phyloP scores from a whole-genome alignment of 2,113 vertebrate genomes.

The Tachysurus vachellii region DNA sequence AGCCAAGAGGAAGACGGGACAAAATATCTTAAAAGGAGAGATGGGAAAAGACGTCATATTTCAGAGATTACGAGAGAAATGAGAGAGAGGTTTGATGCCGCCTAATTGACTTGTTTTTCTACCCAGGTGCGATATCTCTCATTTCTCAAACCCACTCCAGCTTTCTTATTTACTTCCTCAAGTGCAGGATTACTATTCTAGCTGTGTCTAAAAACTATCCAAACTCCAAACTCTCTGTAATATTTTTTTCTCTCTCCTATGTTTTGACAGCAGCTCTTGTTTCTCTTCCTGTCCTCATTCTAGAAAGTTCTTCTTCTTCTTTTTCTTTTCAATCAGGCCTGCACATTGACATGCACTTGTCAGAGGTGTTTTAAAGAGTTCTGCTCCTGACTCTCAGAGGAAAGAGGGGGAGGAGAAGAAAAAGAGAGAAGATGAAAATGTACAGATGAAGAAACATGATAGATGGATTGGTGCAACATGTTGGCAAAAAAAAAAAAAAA shows the following conservation, averaged over 20 bases:
- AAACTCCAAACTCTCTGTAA: conserved; percentile 31
- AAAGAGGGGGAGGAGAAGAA: conserved; percentile 29
- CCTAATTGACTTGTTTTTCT: conserved; percentile 45
- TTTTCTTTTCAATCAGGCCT: conserved; percentile 40
- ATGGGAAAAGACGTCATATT: conserved; percentile 18
- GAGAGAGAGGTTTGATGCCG: conserved; percentile 26
- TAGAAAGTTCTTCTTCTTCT: conserved; percentile 29
- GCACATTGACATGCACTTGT: conserved; percentile 44
- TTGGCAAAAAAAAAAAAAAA: not conserved
- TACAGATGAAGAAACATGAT: conserved; percentile 37
- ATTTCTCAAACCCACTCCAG: conserved; percentile 30
- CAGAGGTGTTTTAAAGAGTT: conserved; percentile 38
- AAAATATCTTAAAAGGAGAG: conserved; percentile 39
- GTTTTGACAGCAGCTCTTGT: conserved; percentile 35
- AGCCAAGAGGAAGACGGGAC: conserved; percentile 31
- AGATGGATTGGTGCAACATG: conserved; percentile 44
- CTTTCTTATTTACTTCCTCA: conserved; percentile 37
- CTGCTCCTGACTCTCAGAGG: conserved; percentile 16
- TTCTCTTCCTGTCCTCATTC: conserved; percentile 35
- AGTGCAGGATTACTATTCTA: conserved; percentile 41
- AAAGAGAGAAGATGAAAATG: conserved; percentile 14
- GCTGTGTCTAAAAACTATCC: conserved; percentile 33
- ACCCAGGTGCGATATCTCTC: conserved; percentile 37
- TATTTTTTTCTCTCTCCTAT: conserved; percentile 28
- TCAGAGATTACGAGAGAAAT: conserved; percentile 19